Percentiles rank a stretch among this genome's conserved stretches.
Evolutionary conservation across 1,140 invertebrate species (phyloP).

Genomic region (Lordiphosa stackelbergi): DNA sequence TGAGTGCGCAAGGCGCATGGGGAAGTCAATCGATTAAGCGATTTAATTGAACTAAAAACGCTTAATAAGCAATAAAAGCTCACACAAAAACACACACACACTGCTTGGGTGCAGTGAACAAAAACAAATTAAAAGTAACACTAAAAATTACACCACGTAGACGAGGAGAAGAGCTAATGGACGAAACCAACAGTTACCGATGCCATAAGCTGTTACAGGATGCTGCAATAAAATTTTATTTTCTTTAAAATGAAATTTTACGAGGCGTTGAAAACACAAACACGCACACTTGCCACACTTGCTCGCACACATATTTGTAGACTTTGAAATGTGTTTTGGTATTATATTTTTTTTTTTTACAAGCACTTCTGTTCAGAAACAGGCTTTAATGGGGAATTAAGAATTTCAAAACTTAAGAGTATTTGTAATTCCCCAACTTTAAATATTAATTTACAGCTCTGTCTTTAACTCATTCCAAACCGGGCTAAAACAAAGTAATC

Average conservation of each 20-base stretch:
- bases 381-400: too few relatives aligned
- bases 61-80: slow-evolving; percentile 72
- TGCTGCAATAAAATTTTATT: slow-evolving; percentile 70
- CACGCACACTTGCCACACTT: slow-evolving; percentile 4
- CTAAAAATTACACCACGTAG: slow-evolving; percentile 72
- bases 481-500: too few relatives aligned
- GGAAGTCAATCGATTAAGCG: slow-evolving; percentile 70
- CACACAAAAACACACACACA: slow-evolving; percentile 37
- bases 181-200: slow-evolving; percentile 27
- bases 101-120: slow-evolving; percentile 11
- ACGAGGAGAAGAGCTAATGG: slow-evolving; percentile 54
- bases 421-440: too few relatives aligned
- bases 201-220: slow-evolving; percentile 24
- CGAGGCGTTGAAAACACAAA: slow-evolving; percentile 61
- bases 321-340: too few relatives aligned
- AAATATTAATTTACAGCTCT: too few relatives aligned
- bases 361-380: too few relatives aligned
- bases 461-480: too few relatives aligned
- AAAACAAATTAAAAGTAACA: slow-evolving; percentile 72
- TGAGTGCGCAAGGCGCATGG: slow-evolving; percentile 47
- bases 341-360: too few relatives aligned
- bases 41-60: slow-evolving; percentile 75
- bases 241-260: slow-evolving; percentile 72
- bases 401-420: too few relatives aligned
- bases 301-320: neutral